These are phyloP conservation scores for Zosterops hypoxanthus DNA, from an alignment of 2,113 vertebrate genomes.

Conservation along the genomic window DNA sequence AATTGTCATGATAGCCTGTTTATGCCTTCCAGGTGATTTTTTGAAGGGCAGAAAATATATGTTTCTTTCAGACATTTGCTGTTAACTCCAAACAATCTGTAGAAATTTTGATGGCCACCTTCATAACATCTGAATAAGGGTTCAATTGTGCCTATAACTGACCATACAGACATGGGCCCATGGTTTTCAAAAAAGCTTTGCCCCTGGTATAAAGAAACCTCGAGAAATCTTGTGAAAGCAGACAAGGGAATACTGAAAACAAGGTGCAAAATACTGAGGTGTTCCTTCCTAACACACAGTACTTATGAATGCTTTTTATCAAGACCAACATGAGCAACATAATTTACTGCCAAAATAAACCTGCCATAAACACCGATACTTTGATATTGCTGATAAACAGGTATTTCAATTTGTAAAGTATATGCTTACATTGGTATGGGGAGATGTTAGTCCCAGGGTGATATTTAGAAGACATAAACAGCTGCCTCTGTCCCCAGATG, in stretches of 20 bases:
- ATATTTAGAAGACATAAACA: slow-evolving; percentile 21
- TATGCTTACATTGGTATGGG: neutral
- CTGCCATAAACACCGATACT: neutral
- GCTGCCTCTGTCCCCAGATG: slow-evolving; percentile 45
- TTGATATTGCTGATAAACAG: slow-evolving; percentile 3
- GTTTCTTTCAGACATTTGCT: neutral
- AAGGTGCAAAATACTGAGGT: neutral
- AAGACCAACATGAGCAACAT: neutral
- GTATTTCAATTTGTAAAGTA: slow-evolving; percentile 23
- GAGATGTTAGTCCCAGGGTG: slow-evolving; percentile 36
- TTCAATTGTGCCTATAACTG: neutral
- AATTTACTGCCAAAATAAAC: neutral
- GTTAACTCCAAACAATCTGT: neutral
- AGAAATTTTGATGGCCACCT: neutral
- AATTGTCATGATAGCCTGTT: neutral
- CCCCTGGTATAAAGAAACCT: neutral
- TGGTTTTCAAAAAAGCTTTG: neutral
- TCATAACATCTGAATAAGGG: neutral
- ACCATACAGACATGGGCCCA: neutral
- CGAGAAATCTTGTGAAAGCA: neutral
- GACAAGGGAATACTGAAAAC: neutral
- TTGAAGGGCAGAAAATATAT: neutral
- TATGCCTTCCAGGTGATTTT: slow-evolving; percentile 6
- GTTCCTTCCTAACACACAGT: neutral
- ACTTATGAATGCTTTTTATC: neutral